Evolutionary conservation across 2,113 vertebrate species (phyloP).

Genomic region (Sinocyclocheilus rhinocerous): DNA sequence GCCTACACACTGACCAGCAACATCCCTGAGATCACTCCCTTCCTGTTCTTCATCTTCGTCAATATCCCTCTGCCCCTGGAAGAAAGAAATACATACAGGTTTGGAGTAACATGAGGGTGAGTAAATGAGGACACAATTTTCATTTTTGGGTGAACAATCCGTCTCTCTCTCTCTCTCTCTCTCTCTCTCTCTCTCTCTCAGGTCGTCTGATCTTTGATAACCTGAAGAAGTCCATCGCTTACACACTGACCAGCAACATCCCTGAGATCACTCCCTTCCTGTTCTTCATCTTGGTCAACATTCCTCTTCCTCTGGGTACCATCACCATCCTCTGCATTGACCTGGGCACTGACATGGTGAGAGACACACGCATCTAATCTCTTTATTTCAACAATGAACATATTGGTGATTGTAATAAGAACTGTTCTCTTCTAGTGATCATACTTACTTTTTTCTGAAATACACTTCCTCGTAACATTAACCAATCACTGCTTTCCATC

Average conservation of each 20-base stretch:
- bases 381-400: not conserved
- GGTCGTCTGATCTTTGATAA: constrained; percentile 95
- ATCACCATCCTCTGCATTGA: constrained; percentile 95
- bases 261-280: constrained; percentile 93
- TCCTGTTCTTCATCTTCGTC: no score
- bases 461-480: not conserved
- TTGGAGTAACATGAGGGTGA: no score
- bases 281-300: constrained; percentile 92
- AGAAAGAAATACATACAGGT: no score
- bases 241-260: constrained; percentile 94
- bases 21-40: no score
- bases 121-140: no score
- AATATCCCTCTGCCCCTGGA: no score
- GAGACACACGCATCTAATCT: constrained; percentile 35
- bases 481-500: not conserved
- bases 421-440: not conserved
- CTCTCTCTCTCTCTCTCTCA: constrained; percentile 54
- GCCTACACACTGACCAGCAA: no score
- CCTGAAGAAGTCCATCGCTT: constrained; percentile 91
- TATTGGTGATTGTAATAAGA: not conserved
- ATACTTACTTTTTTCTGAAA: not conserved
- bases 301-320: constrained; percentile 88
- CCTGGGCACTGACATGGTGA: constrained; percentile 92
- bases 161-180: no score
- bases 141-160: no score